Base-by-base conservation (phyloP, 2,888 invertebrate species). In the Achlya flavicornis region DNA sequence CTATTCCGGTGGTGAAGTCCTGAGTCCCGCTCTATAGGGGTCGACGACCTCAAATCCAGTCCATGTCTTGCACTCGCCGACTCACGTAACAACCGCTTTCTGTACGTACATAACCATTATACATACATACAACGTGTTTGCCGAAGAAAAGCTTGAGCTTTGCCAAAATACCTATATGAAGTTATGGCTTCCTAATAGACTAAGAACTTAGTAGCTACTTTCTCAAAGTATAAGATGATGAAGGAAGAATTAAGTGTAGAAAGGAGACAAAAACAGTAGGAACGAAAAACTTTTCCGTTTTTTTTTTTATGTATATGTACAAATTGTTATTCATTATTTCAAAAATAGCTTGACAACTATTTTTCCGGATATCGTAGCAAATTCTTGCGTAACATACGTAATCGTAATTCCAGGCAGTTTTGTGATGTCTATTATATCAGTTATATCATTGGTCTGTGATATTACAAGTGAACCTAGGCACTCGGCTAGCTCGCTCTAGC, bases 41-140 rank as follows among this genome's bases (percentile, higher is more conserved):
- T 92, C 90, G 84, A 77, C 77, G 90, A 88, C 87, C 93, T 90
- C 85, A 71, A 86, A 90, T 90, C 93, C 92, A 92, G 92, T 91
- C 87, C 89, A 87, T 81, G 91, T 88, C 92, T 92, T 92, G 88
- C 90, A 88, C 84, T 87, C 88, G 87, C 83, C 86, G 85, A 71
- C 87, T 86, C 88, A 90, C 92, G 90, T 91, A 92, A 91, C 89
- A 86, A 84, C 89, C 85, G 88, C 89, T 88, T 88, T 88, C 86
- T 86, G 87, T 86, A 85, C 85, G 80, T 76, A 75, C 78, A 70
- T 72, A 72, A 53, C 53, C 19, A 53, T 67, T 68, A 60, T 60
- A 71, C 46, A 14, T 58, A 63, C 61, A 57, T 64, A 72, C 66
- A 77, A 77, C 69, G 72, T 73, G 72, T 73, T 67, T 64, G 62